Percentiles rank a stretch among this genome's conserved stretches.
phyloP scores from a whole-genome alignment of 2,797 vertebrate genomes.

The Circus cinereus region DNA sequence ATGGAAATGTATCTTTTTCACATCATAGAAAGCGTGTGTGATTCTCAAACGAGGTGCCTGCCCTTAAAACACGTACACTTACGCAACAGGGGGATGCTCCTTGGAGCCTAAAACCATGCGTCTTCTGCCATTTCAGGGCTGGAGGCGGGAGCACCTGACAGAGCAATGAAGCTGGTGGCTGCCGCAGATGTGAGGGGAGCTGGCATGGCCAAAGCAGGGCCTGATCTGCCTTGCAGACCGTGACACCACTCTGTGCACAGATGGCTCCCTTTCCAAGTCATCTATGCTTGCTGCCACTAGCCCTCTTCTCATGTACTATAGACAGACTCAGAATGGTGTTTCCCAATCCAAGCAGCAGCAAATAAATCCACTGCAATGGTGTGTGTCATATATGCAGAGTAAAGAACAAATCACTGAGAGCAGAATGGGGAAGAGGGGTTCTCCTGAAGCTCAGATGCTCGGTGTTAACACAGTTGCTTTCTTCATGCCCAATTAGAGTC shows the following conservation, averaged over 20 bases:
- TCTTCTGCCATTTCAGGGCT: not conserved
- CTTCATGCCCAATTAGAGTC: not conserved
- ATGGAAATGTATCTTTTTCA: not conserved
- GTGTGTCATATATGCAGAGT: not conserved
- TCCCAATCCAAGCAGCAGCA: not conserved
- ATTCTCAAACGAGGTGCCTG: not conserved
- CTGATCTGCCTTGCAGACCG: not conserved
- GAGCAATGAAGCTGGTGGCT: not conserved
- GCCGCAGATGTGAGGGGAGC: not conserved
- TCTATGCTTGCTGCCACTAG: not conserved
- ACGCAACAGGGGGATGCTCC: not conserved
- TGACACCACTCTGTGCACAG: too few species aligned
- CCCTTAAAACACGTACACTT: not conserved
- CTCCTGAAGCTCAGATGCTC: not conserved
- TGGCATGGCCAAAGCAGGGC: not conserved
- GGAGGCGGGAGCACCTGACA: not conserved
- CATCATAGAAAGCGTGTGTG: not conserved
- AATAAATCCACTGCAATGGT: not conserved
- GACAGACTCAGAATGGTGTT: not conserved
- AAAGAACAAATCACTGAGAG: not conserved
- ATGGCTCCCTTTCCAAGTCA: not conserved
- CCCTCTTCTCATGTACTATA: not conserved
- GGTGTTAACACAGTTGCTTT: not conserved
- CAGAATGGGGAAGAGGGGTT: too few species aligned
- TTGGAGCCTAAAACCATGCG: not conserved